Base-by-base conservation (phyloP, 2,888 invertebrate species). In the Brachyopa scutellaris region DNA sequence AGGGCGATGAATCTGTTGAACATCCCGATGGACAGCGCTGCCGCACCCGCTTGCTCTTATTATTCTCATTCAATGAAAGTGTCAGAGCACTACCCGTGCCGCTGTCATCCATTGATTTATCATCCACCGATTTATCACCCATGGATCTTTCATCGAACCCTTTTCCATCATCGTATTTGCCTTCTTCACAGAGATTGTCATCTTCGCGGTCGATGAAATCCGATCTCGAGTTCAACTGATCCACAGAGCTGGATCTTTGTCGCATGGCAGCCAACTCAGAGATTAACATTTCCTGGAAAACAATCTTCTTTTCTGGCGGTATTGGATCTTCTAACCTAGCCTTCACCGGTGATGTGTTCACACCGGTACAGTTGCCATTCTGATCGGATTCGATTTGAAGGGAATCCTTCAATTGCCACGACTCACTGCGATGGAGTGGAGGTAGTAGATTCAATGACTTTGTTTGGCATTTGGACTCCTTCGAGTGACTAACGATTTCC, bases 231-330 rank as follows among this genome's bases (percentile, higher is more conserved):
- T 87, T 87, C 86, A 89, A 85, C 84, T 88, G 88, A 76, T 89
- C 89, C 86, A 90, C 84, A 1, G 89, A 89, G 69, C 87, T 87
- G 42, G 89, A 89, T 73, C 87, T 85, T 64, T 87, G 88, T 72
- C 93, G 92, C 94, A 94, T 94, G 64, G 92, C 93, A 85, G 94
- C 93, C 88, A 94, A 87, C 88, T 95, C 94, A 79, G 93, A 93
- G 86, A 95, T 94, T 86, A 95, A 91, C 90, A 94, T 92, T 90
- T 95, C 94, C 87, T 94, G 94, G 88, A 90, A 90, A 42, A 88
- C 88, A 33, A 89, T 88, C 85, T 90, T 89, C 86, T 89, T 90
- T 31, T 89, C 89, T 0, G 88, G 87, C 6, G 87, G 86, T 55
- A 87, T 87, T n/a, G 87, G 88, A 33, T 86, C 82, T 42, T 82